phyloP scores from a whole-genome alignment of 1,140 invertebrate species.

The Saccostrea cuccullata region DNA sequence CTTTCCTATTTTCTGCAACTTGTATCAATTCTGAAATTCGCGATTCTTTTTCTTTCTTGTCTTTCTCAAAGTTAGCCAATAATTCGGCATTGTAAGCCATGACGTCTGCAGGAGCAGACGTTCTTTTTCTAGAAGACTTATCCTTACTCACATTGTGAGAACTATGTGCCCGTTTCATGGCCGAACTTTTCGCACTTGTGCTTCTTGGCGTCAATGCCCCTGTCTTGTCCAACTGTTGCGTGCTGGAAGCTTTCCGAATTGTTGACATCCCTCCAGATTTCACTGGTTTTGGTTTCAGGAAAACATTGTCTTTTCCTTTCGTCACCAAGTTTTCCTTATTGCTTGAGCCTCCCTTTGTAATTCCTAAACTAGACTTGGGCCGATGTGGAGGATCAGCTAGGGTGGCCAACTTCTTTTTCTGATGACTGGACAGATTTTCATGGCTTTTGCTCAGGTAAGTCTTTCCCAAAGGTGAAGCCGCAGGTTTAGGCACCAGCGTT shows the following conservation, averaged over 20 bases:
- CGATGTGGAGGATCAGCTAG: conserved; percentile 52
- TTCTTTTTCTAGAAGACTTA: conserved; percentile 69
- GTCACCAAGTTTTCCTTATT: conserved; percentile 62
- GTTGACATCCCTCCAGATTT: conserved; percentile 60
- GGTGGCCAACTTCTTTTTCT: conserved; percentile 65
- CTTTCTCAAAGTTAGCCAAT: conserved; percentile 78
- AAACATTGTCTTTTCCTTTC: conserved; percentile 61
- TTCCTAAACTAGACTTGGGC: conserved; percentile 66
- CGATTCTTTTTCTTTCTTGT: conserved; percentile 75
- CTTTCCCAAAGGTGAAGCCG: conserved; percentile 58
- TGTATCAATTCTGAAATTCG: conserved; percentile 77
- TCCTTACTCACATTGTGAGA: conserved; percentile 77
- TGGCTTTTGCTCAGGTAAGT: conserved; percentile 77
- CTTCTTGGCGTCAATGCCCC: conserved; percentile 10
- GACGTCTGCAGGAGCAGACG: conserved; percentile 76
- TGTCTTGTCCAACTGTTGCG: conserved; percentile 72
- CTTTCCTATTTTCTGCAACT: conserved; percentile 75
- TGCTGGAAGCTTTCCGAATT: conserved; percentile 74
- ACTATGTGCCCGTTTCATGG: conserved; percentile 75
- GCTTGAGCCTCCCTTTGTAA: conserved; percentile 56
- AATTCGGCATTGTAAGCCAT: conserved; percentile 79
- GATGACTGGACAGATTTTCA: conserved; percentile 73
- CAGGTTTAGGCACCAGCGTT: conserved; percentile 51
- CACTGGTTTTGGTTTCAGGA: conserved; percentile 61
- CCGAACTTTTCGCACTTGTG: conserved; percentile 50